Conservation (phyloP, 2,113 vertebrate species). For the Xyliphius kryptos region DNA sequence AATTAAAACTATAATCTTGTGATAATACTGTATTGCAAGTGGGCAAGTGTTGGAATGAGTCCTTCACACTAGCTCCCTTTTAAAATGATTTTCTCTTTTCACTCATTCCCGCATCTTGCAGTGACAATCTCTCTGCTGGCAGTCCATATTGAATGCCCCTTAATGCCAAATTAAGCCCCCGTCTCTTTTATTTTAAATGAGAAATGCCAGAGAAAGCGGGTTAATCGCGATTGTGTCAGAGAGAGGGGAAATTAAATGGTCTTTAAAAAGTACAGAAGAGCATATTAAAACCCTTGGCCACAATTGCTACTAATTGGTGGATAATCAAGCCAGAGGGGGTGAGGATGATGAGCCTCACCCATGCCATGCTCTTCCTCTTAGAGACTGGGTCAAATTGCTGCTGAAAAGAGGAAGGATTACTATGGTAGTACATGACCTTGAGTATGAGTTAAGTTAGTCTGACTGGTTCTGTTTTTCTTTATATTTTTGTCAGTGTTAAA, state of each 20-base stretch:
- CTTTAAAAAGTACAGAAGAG: slow-evolving; percentile 68
- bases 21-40: slow-evolving; percentile 29
- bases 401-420: slow-evolving; percentile 64
- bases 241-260: slow-evolving; percentile 63
- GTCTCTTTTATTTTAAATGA: slow-evolving; percentile 72
- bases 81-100: slow-evolving; percentile 70
- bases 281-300: slow-evolving; percentile 65
- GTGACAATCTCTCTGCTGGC: slow-evolving; percentile 62
- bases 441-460: slow-evolving; percentile 56
- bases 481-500: slow-evolving; percentile 53
- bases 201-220: slow-evolving; percentile 62
- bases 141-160: slow-evolving; percentile 61
- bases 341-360: slow-evolving; percentile 56
- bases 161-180: slow-evolving; percentile 70
- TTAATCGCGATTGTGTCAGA: slow-evolving; percentile 65
- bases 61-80: slow-evolving; percentile 68
- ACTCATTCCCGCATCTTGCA: slow-evolving; percentile 38
- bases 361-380: slow-evolving; percentile 48
- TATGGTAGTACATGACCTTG: slow-evolving; percentile 72
- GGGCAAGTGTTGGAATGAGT: slow-evolving; percentile 65
- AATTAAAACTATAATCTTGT: too few relatives aligned
- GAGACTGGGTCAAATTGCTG: slow-evolving; percentile 57
- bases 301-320: slow-evolving; percentile 76
- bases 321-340: slow-evolving; percentile 65
- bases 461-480: slow-evolving; percentile 27